A percentile compares a stretch with the other conserved stretches of the same genome.
Conservation (phyloP, 1,140 invertebrate genomes). For the Papilio glaucus region DNA sequence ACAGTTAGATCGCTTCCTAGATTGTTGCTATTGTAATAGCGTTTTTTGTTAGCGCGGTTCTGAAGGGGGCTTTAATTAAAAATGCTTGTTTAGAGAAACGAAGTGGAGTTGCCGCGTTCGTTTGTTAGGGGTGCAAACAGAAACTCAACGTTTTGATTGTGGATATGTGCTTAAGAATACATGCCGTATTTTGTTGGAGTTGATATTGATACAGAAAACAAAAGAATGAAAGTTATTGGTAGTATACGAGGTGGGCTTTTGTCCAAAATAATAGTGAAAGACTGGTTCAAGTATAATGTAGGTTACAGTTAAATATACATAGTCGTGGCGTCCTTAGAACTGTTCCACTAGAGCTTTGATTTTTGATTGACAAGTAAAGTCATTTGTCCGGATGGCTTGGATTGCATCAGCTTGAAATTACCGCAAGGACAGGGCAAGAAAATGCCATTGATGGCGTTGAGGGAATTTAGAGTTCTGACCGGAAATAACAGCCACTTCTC, state of each 20-base stretch:
- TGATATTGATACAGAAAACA: neutral
- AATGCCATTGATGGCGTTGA: too few species aligned
- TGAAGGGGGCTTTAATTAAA: constrained; percentile 80
- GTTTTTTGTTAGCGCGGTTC: constrained; percentile 75
- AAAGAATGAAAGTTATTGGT: neutral
- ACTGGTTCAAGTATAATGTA: too few species aligned
- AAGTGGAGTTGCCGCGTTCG: constrained; percentile 53
- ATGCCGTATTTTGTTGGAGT: neutral
- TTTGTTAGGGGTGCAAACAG: constrained; percentile 42
- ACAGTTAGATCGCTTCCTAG: constrained; percentile 82
- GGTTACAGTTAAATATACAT: too few species aligned
- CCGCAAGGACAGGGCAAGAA: too few species aligned
- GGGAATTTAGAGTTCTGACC: too few species aligned
- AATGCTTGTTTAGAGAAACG: constrained; percentile 67
- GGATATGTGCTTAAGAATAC: constrained; percentile 15
- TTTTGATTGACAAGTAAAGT: too few species aligned
- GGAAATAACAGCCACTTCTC: too few species aligned
- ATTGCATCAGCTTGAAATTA: too few species aligned
- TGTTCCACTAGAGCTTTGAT: too few species aligned
- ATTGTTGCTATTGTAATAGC: constrained; percentile 81
- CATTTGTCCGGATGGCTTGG: too few species aligned
- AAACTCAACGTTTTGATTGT: constrained; percentile 37
- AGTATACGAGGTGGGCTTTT: neutral
- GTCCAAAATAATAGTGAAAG: neutral
- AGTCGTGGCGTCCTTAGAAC: too few species aligned